phyloP scores from a whole-genome alignment of 2,113 vertebrate species.

The Tretioscincus oriximinensis region DNA sequence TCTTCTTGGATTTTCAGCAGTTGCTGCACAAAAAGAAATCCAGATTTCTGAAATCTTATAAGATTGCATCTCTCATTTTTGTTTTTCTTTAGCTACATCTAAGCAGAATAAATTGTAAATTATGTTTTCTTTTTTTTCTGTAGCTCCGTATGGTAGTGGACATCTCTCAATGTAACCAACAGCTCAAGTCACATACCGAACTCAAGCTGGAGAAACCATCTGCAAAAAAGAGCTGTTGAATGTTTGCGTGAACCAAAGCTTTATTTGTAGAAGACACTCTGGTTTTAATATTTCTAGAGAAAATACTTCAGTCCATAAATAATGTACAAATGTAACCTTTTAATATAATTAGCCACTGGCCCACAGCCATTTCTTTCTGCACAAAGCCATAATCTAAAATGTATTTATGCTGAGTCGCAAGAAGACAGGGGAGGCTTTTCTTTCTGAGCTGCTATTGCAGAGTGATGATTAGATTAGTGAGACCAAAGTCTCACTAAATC shows the following conservation, averaged over 20 bases:
- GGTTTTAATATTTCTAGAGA: constrained; percentile 51
- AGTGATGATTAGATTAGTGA: constrained; percentile 67
- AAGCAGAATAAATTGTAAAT: constrained; percentile 37
- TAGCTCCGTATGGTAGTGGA: background rate
- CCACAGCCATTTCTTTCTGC: constrained; percentile 49
- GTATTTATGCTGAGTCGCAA: constrained; percentile 53
- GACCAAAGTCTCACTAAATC: constrained; percentile 62
- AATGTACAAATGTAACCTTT: constrained; percentile 55
- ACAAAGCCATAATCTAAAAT: constrained; percentile 52
- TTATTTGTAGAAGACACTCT: constrained; percentile 45
- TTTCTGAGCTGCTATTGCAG: constrained; percentile 34
- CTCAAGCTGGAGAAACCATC: constrained; percentile 42
- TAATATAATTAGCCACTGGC: constrained; percentile 56
- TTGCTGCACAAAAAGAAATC: constrained; percentile 79
- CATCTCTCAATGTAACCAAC: constrained; percentile 22
- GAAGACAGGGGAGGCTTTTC: constrained; percentile 49
- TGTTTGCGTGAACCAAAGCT: constrained; percentile 49
- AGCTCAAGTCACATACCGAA: constrained; percentile 20
- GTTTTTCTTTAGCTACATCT: constrained; percentile 32
- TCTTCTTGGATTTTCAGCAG: constrained; percentile 88
- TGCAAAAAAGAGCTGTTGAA: constrained; percentile 34
- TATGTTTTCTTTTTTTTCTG: constrained; percentile 43
- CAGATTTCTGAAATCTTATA: background rate
- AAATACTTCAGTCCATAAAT: constrained; percentile 50
- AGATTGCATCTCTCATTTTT: constrained; percentile 6